Evolutionary conservation across 2,113 vertebrate genomes (phyloP), one percentile per base, ranked within the genome.

Genomic region (Ochotona princeps): DNA sequence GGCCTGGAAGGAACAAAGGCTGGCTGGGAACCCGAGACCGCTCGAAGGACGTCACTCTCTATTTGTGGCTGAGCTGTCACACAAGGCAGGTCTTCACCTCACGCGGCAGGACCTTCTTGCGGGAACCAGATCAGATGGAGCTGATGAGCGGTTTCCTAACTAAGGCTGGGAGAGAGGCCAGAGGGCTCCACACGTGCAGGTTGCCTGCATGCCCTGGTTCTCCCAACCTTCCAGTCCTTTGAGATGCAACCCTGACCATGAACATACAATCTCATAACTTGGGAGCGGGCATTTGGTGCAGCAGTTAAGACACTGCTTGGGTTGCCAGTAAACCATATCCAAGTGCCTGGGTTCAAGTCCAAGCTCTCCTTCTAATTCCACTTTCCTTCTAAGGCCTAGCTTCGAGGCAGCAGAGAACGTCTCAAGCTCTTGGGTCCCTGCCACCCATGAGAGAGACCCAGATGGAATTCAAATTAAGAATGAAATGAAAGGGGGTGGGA

Each of bases 81-180:
- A 69, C 23, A 72, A 72, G 87, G 20, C 75, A 65, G 78, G 32
- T 18, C 74, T 75, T 83, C 26, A 23, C 26, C 69, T 83, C 51
- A 44, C 38, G 47, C 28, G 91, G 82, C 84, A 87, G 84, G 79
- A 85, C 35, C 57, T 44, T 93, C 69, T 25, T 0, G 28, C 74
- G 79, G 83, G 38, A 76, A 63, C 94, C 74, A 76, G 88, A 83
- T 85, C 23, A 93, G 76, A 91, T 30, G 0, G 23, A 94, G 73
- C 76, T 63, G 38, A 32, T 12, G 54, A 81, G 32, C 26, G 14
- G 28, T 76, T 49, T 92, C 57, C n/a, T 28, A 70, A 49, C 23
- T 10, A 25, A 32, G 44, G 82, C 51, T 54, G 54, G 38, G 83
- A 88, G 84, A 74, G 84, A 90, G 90, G 91, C 83, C 83, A 94